These are phyloP conservation scores for Ammodytes dubius DNA, from an alignment of 2,113 vertebrate species.

Conservation along the genomic window DNA sequence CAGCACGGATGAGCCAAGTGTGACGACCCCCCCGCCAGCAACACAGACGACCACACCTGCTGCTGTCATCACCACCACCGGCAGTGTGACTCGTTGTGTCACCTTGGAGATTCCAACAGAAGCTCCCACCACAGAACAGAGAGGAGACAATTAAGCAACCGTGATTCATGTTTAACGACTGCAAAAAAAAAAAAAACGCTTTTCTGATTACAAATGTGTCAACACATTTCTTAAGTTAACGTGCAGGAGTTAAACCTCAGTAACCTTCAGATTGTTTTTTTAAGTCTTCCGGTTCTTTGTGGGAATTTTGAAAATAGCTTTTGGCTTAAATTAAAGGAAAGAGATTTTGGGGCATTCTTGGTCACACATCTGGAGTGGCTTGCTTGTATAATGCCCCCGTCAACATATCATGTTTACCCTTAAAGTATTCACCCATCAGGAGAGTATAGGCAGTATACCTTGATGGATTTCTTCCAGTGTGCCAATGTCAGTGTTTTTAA, in stretches of 20 bases:
- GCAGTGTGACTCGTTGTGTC: not conserved
- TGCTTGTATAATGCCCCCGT: too few species aligned
- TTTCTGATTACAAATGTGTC: not conserved
- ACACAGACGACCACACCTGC: not conserved
- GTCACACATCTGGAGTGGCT: too few species aligned
- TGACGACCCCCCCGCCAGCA: not conserved
- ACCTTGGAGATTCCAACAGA: constrained; percentile 12
- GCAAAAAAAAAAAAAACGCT: not conserved
- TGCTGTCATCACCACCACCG: not conserved
- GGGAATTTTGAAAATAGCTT: too few species aligned
- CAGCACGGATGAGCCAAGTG: not conserved
- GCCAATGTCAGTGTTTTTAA: not conserved
- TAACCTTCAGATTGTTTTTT: too few species aligned
- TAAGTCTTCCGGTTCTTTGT: too few species aligned
- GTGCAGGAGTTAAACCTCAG: not conserved
- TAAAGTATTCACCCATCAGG: not conserved
- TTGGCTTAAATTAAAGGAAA: too few species aligned
- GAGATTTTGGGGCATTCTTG: too few species aligned
- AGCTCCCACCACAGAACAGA: constrained; percentile 29
- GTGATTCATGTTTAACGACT: not conserved
- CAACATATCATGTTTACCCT: not conserved
- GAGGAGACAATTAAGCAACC: constrained; percentile 65
- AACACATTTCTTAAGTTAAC: not conserved
- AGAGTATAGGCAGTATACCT: not conserved
- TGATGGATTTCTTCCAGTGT: not conserved